Percentiles rank a stretch among this genome's conserved stretches.
Conservation (phyloP, 2,888 invertebrate genomes). For the Drosophila ezoana region DNA sequence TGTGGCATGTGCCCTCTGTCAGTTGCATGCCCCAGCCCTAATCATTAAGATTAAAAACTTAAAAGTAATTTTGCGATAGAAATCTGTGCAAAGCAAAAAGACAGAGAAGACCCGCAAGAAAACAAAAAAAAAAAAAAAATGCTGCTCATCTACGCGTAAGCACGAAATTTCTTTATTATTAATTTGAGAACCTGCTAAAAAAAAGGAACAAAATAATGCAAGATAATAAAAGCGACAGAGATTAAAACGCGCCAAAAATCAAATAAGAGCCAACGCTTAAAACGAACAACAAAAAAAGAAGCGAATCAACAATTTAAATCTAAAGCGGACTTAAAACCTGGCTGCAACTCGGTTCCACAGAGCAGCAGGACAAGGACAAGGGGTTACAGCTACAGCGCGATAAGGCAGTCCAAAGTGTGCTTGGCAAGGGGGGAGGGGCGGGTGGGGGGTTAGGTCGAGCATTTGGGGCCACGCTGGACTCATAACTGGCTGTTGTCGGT, state of each 20-base stretch:
- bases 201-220: slow-evolving; percentile 5
- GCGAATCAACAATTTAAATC: slow-evolving; percentile 25
- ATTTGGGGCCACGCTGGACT: background rate
- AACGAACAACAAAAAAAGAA: slow-evolving; percentile 3
- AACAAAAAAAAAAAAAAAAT: slow-evolving; percentile 13
- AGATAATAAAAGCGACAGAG: slow-evolving; percentile 9
- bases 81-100: slow-evolving; percentile 38
- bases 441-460: background rate
- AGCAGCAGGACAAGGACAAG: slow-evolving; percentile 31
- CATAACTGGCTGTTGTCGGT: slow-evolving; percentile 12
- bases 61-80: slow-evolving; percentile 50
- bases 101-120: background rate
- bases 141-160: slow-evolving; percentile 51
- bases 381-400: slow-evolving; percentile 57
- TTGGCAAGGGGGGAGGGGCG: background rate
- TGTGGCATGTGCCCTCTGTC: slow-evolving; percentile 23
- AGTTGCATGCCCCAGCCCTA: slow-evolving; percentile 29
- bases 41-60: slow-evolving; percentile 19
- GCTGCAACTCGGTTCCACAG: slow-evolving; percentile 1
- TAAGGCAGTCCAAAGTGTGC: slow-evolving; percentile 37
- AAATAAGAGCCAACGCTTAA: slow-evolving; percentile 47
- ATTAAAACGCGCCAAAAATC: slow-evolving; percentile 67
- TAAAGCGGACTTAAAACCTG: slow-evolving; percentile 36
- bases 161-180: slow-evolving; percentile 65
- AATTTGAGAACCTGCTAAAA: slow-evolving; percentile 43